Base-by-base conservation (phyloP, 2,797 vertebrate species). In the Lagocephalus sceleratus region DNA sequence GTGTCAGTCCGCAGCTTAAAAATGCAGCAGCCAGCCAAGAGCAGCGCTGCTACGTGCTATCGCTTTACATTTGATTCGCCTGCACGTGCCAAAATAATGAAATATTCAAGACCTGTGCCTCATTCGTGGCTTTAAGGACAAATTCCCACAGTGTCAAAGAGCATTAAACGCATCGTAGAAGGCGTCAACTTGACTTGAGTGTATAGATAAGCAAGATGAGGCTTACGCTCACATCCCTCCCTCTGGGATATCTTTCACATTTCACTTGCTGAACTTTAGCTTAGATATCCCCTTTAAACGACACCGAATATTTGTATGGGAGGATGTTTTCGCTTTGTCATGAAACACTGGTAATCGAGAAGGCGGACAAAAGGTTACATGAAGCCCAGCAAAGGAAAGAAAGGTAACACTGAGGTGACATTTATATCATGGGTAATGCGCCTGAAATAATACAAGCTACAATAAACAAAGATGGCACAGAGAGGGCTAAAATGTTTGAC, bases 31-130 rank as follows among this genome's bases (percentile, higher is more conserved):
- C 57, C 57, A 76, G 70, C 71, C 79, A 76, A 66, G 66, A 52
- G 43, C 73, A 72, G 44, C 60, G 35, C 49, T 42, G 61, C 65
- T 59, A 50, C 39, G 53, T 54, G 78, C 71, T 85, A 90, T 91
- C 88, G 54, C 67, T 85, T 90, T 90, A 90, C 88, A 71, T 83
- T 81, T 82, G 86, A 88, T 88, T 85, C 72, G 82, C 63, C 51
- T 32, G 61, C 43, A 51, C 52, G 38, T 80, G 85, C 65, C 32
- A 35, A 54, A 15, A 32, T 49, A 46, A 86, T 91, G 66, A 85
- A 91, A 90, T 75, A 91, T 89, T 89, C 65, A 91, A 25, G 32
- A 48, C 22, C 42, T 64, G 55, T 57, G 38, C 60, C 55, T 51
- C 78, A 75, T 61, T 65, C 52, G 17, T 42, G 58, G 78, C 71